A percentile compares a stretch with the other conserved stretches of the same genome.
These are phyloP conservation scores for Oreochromis aureus DNA, from an alignment of 2,113 vertebrate genomes.

Conservation along the genomic window DNA sequence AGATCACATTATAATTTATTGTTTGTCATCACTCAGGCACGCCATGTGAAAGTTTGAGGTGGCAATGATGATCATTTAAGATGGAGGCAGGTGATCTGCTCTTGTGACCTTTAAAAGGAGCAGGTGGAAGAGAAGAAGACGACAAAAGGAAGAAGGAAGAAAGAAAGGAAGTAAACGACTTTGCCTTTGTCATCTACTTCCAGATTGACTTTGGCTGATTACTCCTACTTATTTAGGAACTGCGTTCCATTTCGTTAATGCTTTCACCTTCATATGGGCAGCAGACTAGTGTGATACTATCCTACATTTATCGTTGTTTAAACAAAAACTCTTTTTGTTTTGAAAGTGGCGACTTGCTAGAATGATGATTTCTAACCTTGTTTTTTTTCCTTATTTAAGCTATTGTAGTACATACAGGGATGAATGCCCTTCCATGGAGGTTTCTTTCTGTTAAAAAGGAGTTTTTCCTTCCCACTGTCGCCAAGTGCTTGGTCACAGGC, in stretches of 20 bases:
- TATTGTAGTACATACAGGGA: neutral
- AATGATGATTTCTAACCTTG: neutral
- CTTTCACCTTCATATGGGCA: neutral
- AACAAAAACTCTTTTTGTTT: neutral
- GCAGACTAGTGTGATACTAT: neutral
- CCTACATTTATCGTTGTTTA: accelerated
- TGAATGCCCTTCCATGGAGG: accelerated
- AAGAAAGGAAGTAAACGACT: neutral
- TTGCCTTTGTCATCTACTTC: neutral
- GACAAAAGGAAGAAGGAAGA: neutral
- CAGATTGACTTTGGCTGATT: neutral
- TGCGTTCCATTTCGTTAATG: neutral
- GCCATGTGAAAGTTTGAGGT: accelerated
- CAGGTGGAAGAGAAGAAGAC: neutral
- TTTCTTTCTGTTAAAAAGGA: neutral
- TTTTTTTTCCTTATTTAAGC: neutral
- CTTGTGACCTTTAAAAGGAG: neutral
- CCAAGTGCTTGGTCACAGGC: neutral
- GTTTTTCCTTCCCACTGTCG: neutral
- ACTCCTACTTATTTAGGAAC: accelerated
- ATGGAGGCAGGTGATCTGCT: neutral
- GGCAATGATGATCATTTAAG: neutral
- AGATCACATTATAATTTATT: neutral
- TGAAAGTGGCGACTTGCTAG: neutral
- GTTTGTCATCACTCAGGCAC: neutral